phyloP scores from a whole-genome alignment of 2,113 vertebrate genomes.

The Dicrurus megarhynchus region DNA sequence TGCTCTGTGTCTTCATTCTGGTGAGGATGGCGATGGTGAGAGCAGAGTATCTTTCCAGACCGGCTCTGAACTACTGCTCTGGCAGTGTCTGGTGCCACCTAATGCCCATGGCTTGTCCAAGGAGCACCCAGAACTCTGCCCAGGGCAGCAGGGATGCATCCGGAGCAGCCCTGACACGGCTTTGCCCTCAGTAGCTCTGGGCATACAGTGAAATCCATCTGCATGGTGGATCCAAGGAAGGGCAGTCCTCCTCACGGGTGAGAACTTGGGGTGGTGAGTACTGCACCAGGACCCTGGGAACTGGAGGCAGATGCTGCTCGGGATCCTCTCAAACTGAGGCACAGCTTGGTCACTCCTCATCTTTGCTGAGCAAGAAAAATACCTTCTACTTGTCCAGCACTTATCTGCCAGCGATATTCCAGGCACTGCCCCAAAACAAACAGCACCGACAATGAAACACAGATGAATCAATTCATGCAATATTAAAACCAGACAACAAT shows the following conservation, averaged over 20 bases:
- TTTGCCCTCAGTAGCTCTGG: rapidly evolving
- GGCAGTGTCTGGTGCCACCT: neutral
- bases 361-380: neutral
- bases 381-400: neutral
- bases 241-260: rapidly evolving
- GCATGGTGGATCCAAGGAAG: neutral
- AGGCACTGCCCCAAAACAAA: constrained; percentile 12
- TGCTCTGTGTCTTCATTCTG: neutral
- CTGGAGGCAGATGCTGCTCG: neutral
- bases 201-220: neutral
- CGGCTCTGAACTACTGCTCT: neutral
- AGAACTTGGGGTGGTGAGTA: neutral
- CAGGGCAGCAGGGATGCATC: neutral
- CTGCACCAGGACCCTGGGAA: neutral
- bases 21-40: neutral
- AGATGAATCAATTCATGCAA: neutral
- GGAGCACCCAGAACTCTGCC: neutral
- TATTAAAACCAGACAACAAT: constrained; percentile 11
- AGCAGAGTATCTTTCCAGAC: neutral
- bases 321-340: neutral
- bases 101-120: neutral
- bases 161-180: neutral
- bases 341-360: neutral
- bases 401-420: neutral
- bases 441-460: neutral